phyloP scores from a whole-genome alignment of 35 echinoderm and acorn worm species.

The Apostichopus parvimensis region DNA sequence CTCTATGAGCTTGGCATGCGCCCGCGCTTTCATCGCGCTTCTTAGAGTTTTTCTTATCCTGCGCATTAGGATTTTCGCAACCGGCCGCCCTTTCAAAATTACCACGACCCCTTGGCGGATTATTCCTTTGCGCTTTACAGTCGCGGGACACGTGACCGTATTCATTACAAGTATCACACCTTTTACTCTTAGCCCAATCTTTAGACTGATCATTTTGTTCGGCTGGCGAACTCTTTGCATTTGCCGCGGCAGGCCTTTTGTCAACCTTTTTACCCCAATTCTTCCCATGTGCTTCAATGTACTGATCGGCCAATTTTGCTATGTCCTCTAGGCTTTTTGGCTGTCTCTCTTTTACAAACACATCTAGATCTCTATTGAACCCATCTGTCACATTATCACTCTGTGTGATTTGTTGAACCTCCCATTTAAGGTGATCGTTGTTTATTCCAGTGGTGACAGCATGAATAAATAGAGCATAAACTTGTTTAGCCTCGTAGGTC shows the following conservation, averaged over 20 bases:
- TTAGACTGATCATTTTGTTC: no score
- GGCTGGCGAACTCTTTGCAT: not conserved
- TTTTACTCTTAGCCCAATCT: no score
- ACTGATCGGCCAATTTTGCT: not conserved
- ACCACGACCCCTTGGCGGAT: not conserved
- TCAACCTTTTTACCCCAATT: not conserved
- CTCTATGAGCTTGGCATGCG: not conserved
- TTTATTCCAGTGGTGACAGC: no score
- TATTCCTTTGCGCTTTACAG: no score
- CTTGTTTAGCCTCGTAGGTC: no score
- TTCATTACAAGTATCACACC: no score
- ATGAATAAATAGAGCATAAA: no score
- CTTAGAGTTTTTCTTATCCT: not conserved
- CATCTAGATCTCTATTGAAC: not conserved
- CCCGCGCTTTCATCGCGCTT: not conserved
- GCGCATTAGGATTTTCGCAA: not conserved
- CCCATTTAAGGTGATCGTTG: no score
- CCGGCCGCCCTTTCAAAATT: not conserved
- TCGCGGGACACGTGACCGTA: no score
- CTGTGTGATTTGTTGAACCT: no score
- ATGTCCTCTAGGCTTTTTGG: not conserved
- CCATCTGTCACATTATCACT: no score
- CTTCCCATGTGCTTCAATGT: not conserved
- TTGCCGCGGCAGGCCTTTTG: not conserved
- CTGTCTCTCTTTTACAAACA: conserved; percentile 7